phyloP scores from a whole-genome alignment of 2,113 vertebrate genomes.

The Ammospiza caudacuta region DNA sequence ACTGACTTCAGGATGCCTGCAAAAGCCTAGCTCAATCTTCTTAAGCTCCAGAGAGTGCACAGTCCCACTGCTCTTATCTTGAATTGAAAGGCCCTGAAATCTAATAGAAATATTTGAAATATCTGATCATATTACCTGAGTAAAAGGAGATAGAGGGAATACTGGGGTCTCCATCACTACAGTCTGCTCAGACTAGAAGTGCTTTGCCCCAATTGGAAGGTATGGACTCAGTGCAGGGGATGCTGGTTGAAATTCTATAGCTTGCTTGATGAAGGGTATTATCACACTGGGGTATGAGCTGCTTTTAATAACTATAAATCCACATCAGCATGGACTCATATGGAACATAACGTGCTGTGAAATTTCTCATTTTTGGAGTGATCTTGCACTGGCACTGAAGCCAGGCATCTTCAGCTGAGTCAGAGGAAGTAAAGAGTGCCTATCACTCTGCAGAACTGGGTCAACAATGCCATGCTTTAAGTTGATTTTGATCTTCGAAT shows the following conservation, averaged over 20 bases:
- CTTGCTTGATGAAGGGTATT: neutral
- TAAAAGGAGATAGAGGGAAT: neutral
- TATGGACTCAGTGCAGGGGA: neutral
- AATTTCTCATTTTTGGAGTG: neutral
- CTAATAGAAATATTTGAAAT: neutral
- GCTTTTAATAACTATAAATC: constrained; percentile 2
- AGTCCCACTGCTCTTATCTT: neutral
- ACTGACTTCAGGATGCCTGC: neutral
- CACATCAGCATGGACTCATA: neutral
- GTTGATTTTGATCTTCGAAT: constrained; percentile 9
- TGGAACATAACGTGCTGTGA: neutral
- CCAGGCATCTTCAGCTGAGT: neutral
- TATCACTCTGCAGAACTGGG: neutral
- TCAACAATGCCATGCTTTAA: neutral
- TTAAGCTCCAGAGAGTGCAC: neutral
- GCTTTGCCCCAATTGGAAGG: neutral
- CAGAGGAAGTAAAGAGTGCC: neutral
- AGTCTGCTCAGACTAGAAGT: neutral
- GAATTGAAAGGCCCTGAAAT: constrained; percentile 4
- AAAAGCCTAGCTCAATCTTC: neutral
- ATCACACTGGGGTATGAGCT: neutral
- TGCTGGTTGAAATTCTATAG: neutral
- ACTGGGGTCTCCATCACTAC: neutral
- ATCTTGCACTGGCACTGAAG: neutral
- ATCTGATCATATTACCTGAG: neutral